Base-by-base conservation (phyloP, 2,888 invertebrate species). In the Pasiphila rectangulata region DNA sequence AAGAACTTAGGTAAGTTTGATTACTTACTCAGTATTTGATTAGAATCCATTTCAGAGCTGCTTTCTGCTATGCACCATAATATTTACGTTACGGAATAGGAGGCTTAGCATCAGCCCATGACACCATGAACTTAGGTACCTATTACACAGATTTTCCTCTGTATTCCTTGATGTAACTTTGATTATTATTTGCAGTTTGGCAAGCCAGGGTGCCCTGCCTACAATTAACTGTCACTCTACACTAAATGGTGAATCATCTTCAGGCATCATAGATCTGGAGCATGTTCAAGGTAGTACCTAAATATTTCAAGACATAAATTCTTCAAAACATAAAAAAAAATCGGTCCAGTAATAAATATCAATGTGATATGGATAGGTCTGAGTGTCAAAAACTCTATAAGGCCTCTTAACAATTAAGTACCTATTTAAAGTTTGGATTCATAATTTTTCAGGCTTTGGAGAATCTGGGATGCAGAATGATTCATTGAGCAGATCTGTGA, bases 241-340 rank as follows among this genome's bases (percentile, higher is more conserved):
- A 41, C 25, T 48, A 46, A 57, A 64, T 42, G 64, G 52, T 52
- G 84, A 85, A 54, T 77, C 75, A 15, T 88, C 87, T 48, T 86
- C 86, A 20, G 84, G 87, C 3, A 79, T 88, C 43, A 57, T 87
- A 49, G 87, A 88, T 59, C 63, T 88, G 46, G 85, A 87, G 27
- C 63, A 65, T 54, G 56, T 85, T 23, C 80, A 83, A 75, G 85
- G 87, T 88, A 45, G 2, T 19, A 10, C 6, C 4, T 32, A 10
- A 15, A 32, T 7, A 16, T 10, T 21, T 10, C 24, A 38, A 35
- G 13, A n/a, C n/a, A n/a, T n/a, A n/a, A n/a, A n/a, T n/a, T n/a
- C n/a, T n/a, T n/a, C n/a, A n/a, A n/a, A n/a, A n/a, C n/a, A n/a
- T n/a, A n/a, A n/a, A n/a, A n/a, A n/a, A n/a, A n/a, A n/a, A n/a